Base-by-base conservation (phyloP, 2,888 invertebrate genomes). In the Drosophila yooni region DNA sequence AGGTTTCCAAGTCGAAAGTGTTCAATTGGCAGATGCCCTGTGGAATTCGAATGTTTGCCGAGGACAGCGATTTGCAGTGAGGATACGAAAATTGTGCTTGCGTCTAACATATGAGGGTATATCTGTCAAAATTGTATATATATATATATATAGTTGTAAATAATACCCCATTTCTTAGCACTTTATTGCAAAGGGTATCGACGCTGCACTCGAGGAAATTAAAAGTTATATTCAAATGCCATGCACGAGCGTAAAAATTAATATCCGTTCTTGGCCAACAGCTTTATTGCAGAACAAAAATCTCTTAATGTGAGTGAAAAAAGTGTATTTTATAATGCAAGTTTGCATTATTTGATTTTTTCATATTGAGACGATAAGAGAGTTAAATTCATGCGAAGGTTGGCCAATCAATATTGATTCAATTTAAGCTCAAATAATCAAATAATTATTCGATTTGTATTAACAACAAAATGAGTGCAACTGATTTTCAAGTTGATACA, bases 201-300 rank as follows among this genome's bases (percentile, higher is more conserved):
- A 62, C 54, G 79, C 34, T 83, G 78, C 82, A 85, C 70, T 82
- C 69, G 65, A 81, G 88, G 83, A 85, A 85, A 88, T 86, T 77
- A 88, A 81, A 86, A 83, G 31, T 72, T 83, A 74, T 71, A 84
- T 85, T 84, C 67, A 79, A 88, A 83, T 85, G 86, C 86, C 74
- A 59, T 66, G 81, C 88, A 88, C 88, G 84, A 79, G 80, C 81
- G 74, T 83, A 72, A 85, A 81, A 88, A 77, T 81, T 88, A 85
- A 85, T 85, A 85, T 85, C 84, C 84, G 88, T 69, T 79, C 59
- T 56, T 66, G n/a, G 56, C 68, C 46, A n/a, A 40, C 38, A 27
- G n/a, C 51, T 57, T 52, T 38, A 18, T 54, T 31, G 13, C 46
- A 18, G 18, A 29, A 38, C 33, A 38, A 38, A 33, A 62, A 29